A percentile compares a stretch with the other conserved stretches of the same genome.
Conservation (phyloP, 1,140 invertebrate genomes). For the Drosophila ogumai region DNA sequence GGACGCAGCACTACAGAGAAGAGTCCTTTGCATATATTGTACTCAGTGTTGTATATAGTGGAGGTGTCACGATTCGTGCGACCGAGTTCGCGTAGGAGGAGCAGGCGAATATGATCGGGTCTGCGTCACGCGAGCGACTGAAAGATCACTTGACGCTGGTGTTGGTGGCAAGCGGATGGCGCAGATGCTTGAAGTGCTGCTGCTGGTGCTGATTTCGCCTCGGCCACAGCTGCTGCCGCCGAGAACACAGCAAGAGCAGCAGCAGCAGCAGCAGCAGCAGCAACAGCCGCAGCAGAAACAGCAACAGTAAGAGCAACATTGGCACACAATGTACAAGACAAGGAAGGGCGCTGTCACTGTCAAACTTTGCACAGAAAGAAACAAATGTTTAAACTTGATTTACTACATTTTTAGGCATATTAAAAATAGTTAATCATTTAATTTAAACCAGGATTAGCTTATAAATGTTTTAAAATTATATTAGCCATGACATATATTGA, state of each 20-base stretch:
- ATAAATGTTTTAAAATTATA: neutral
- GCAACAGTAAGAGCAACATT: slow-evolving; percentile 43
- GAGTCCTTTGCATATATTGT: slow-evolving; percentile 44
- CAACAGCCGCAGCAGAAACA: slow-evolving; percentile 28
- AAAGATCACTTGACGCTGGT: slow-evolving; percentile 52
- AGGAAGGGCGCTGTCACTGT: slow-evolving; percentile 57
- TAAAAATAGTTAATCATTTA: neutral
- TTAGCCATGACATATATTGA: neutral
- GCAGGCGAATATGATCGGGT: slow-evolving; percentile 62
- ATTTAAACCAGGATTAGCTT: too few species aligned
- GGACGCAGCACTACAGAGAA: slow-evolving; percentile 4
- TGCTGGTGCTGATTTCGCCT: slow-evolving; percentile 43
- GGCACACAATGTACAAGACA: slow-evolving; percentile 36
- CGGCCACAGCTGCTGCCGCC: slow-evolving; percentile 24
- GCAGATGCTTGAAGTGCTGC: slow-evolving; percentile 20
- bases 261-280: slow-evolving; percentile 29
- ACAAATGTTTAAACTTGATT: neutral
- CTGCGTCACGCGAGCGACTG: slow-evolving; percentile 68
- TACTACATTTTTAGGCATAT: neutral
- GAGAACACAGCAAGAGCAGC: slow-evolving; percentile 36
- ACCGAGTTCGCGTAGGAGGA: slow-evolving; percentile 48
- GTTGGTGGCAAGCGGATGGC: slow-evolving; percentile 39
- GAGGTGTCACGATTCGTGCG: slow-evolving; percentile 6
- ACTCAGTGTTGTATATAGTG: slow-evolving; percentile 10
- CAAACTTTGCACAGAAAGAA: slow-evolving; percentile 19